Percentiles rank a stretch among this genome's conserved stretches.
These are phyloP conservation scores for Aepyceros melampus DNA, from an alignment of 2,113 vertebrate species.

Conservation along the genomic window DNA sequence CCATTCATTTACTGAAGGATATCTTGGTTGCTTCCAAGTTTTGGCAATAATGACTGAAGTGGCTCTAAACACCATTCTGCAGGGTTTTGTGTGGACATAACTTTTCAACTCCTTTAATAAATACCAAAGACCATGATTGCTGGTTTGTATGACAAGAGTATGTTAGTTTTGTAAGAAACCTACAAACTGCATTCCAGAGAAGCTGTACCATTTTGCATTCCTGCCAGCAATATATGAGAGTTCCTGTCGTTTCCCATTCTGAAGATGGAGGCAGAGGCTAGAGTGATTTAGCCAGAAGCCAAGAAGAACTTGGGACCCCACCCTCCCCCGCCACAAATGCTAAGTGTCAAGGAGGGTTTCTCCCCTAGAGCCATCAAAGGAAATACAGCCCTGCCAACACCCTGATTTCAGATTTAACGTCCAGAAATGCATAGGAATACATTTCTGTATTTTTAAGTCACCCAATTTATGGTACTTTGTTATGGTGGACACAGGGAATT, in stretches of 20 bases:
- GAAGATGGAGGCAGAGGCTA: not conserved
- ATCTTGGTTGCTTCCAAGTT: not conserved
- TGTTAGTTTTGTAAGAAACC: not conserved
- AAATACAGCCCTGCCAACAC: not conserved
- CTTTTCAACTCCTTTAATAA: not conserved
- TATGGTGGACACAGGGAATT: not conserved
- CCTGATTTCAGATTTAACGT: not conserved
- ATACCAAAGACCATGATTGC: not conserved
- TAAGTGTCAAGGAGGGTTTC: not conserved
- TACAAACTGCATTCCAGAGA: not conserved
- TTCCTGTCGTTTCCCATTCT: not conserved
- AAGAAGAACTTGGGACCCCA: rapidly evolving
- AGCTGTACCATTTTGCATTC: not conserved
- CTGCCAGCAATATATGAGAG: not conserved
- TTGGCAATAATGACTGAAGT: not conserved
- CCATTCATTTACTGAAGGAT: not conserved
- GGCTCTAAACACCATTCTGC: not conserved
- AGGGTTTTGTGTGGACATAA: not conserved
- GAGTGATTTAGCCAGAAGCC: not conserved
- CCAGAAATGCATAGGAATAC: not conserved
- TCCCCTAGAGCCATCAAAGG: not conserved
- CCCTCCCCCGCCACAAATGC: not conserved
- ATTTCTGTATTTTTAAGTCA: not conserved
- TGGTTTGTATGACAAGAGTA: not conserved
- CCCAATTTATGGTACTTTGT: not conserved